A percentile compares a stretch with the other conserved stretches of the same genome.
These are phyloP conservation scores for Barbus barbus DNA, from an alignment of 2,113 vertebrate species.

Conservation along the genomic window DNA sequence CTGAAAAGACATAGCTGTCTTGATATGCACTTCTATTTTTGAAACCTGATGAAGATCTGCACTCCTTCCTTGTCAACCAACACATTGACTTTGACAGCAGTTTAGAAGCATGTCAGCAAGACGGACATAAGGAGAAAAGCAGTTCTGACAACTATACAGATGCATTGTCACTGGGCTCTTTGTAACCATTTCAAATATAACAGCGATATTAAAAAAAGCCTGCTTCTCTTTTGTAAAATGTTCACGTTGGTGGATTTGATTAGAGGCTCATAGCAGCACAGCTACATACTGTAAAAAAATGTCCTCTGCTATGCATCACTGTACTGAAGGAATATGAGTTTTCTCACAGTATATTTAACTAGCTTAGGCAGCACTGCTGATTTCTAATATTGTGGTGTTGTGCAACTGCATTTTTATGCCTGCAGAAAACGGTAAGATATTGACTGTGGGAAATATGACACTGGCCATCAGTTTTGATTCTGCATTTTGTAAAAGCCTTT, in stretches of 20 bases:
- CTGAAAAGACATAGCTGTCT: conserved; percentile 25
- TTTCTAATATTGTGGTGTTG: not conserved
- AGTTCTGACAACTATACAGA: conserved; percentile 33
- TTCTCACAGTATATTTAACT: not conserved
- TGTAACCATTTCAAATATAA: conserved; percentile 15
- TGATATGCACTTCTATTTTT: conserved; percentile 44
- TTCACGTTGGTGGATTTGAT: conserved; percentile 34
- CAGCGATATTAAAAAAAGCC: conserved; percentile 23
- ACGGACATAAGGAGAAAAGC: conserved; percentile 9
- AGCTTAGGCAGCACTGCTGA: not conserved
- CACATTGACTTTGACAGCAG: conserved; percentile 32
- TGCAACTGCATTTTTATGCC: not conserved
- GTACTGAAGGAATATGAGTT: conserved; percentile 1
- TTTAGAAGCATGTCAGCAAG: conserved; percentile 17
- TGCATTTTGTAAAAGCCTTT: conserved; percentile 2
- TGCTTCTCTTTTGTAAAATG: not conserved
- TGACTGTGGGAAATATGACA: not conserved
- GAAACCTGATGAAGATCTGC: conserved; percentile 33
- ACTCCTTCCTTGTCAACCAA: conserved; percentile 17
- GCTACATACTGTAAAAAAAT: not conserved
- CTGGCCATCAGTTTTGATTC: not conserved
- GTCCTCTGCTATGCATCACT: conserved; percentile 22
- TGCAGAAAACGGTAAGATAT: not conserved
- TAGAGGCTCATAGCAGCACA: conserved; percentile 14
- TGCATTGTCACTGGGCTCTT: not conserved